Evolutionary conservation across 2,888 invertebrate species (phyloP), one percentile per base, ranked within the genome.

Genomic region (Lottia scabra): DNA sequence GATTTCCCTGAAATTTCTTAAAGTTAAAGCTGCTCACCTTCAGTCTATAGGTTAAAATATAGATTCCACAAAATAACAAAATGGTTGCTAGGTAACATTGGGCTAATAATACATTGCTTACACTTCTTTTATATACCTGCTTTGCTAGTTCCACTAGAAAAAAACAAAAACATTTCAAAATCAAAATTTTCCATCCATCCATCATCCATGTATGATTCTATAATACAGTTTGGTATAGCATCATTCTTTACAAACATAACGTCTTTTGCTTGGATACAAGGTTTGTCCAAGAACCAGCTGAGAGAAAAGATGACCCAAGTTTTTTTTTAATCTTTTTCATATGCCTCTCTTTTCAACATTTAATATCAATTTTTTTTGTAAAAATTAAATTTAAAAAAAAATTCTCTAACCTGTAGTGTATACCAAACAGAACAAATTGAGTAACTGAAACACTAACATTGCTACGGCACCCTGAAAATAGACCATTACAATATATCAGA

Each of bases 41-140:
- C 26, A 84, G 63, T 70, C 84, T 79, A 69, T 77, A 83, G 1
- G 84, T 81, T 13, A 83, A 78, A 5, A 84, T 84, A 70, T 85
- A 85, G 30, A 84, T 74, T 3, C 85, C 85, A 38, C 84, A 79
- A 75, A 85, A 85, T 63, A 85, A 73, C 62, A 84, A 69, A 0
- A 85, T 65, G 12, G 84, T 78, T 26, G 84, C 81, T 10, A 84
- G 66, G 66, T 83, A 85, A 15, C 81, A 79, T 77, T 84, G 85
- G 16, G 79, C 73, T 56, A 85, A 73, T 12, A 85, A 70, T 5
- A 82, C 69, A 6, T 79, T 75, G 68, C 78, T 84, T 1, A 83
- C 82, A 44, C 70, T 67, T 15, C 79, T 74, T n/a, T 77, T 73
- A 65, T 75, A 76, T 69, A 85, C 66, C 70, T 83, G 82, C 16